Evolutionary conservation across 2,113 vertebrate genomes (phyloP).

Genomic region (Mus pahari): DNA sequence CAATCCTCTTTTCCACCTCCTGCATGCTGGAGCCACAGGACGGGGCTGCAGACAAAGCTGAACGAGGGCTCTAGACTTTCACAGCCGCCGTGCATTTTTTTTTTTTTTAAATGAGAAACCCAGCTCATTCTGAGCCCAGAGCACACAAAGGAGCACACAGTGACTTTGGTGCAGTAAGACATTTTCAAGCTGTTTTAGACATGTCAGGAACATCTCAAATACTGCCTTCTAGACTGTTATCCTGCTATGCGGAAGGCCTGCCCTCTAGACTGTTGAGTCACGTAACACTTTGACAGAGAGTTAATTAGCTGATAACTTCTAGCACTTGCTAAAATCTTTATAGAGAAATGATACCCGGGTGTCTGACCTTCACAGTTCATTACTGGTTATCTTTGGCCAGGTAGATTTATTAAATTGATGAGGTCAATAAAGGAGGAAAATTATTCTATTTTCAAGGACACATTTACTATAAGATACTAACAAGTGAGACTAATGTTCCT

Average conservation of each 20-base stretch:
- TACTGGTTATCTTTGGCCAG: conserved; percentile 21
- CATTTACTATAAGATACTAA: not conserved
- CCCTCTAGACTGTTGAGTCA: not conserved
- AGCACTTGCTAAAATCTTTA: not conserved
- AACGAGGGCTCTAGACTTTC: conserved; percentile 20
- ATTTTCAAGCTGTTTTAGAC: not conserved
- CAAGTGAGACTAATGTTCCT: conserved; percentile 40
- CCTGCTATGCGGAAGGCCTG: not conserved
- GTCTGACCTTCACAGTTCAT: conserved; percentile 17
- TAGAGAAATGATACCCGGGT: not conserved
- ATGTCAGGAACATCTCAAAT: not conserved
- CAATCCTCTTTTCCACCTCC: not conserved
- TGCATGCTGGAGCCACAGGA: not conserved
- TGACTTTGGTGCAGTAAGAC: not conserved
- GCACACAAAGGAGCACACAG: not conserved
- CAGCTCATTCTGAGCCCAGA: not conserved
- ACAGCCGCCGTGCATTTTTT: not conserved
- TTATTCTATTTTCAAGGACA: conserved; percentile 55
- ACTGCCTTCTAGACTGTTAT: not conserved
- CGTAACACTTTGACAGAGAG: conserved; percentile 45
- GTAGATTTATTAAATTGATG: conserved; percentile 31
- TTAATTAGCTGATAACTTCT: conserved; percentile 1
- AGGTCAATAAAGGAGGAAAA: conserved; percentile 52
- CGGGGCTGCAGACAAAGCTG: not conserved
- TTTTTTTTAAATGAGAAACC: not conserved